These are phyloP conservation scores for Lepus timidus DNA, from an alignment of 2,113 vertebrate genomes.

Conservation along the genomic window DNA sequence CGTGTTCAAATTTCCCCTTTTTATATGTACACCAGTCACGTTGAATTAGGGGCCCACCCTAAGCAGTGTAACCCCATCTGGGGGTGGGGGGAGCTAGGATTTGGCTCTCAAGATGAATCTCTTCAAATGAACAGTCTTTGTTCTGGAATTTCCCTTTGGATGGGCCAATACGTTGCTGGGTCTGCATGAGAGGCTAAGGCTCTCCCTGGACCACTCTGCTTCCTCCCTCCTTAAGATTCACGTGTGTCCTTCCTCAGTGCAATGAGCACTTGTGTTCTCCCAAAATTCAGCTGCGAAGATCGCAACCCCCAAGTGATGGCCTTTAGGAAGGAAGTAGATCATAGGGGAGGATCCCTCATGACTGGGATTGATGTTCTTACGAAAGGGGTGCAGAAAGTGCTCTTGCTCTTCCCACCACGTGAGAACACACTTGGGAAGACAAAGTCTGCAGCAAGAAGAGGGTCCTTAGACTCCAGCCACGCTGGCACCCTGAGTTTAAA, in stretches of 20 bases:
- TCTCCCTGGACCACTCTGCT: not conserved
- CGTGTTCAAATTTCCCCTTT: not conserved
- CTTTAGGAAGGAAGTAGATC: not conserved
- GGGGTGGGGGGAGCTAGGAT: not conserved
- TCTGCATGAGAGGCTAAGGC: not conserved
- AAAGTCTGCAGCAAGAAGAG: not conserved
- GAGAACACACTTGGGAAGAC: not conserved
- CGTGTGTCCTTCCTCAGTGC: not conserved
- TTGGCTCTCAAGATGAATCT: not conserved
- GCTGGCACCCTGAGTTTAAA: not conserved
- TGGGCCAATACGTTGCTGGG: constrained; percentile 4
- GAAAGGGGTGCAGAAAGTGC: not conserved
- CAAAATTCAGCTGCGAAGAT: not conserved
- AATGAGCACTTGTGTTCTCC: not conserved
- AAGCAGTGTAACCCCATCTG: not conserved
- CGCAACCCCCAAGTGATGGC: not conserved
- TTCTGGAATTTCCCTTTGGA: constrained; percentile 33
- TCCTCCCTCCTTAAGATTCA: not conserved
- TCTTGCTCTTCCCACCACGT: not conserved
- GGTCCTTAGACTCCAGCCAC: not conserved
- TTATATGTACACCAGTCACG: not conserved
- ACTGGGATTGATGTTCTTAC: not conserved
- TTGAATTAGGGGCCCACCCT: not conserved
- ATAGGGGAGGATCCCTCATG: not conserved
- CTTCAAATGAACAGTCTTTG: constrained; percentile 37